Base-by-base conservation (phyloP, 1,140 invertebrate genomes). In the Diprion similis region DNA sequence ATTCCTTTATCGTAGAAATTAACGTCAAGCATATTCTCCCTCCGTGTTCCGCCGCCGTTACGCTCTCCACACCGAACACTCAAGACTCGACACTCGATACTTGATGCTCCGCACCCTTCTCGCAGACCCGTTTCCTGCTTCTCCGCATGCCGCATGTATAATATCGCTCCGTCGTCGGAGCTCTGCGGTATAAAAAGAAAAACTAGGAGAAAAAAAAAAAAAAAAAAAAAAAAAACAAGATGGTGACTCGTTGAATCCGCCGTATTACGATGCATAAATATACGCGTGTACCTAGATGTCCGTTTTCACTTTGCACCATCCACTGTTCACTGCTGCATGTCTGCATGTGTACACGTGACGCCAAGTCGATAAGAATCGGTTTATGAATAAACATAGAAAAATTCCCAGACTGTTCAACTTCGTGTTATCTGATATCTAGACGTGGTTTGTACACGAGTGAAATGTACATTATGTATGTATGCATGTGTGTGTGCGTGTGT, bases 1-100 rank as follows among this genome's bases (percentile, higher is more conserved):
- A 86, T 85, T 86, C 83, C 83, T 87, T 86, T 87, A 87, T 86
- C 83, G 83, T 77, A 81, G 80, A 85, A 87, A 87, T 87, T 86
- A 87, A 86, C 80, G 83, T 78, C 85, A 85, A 86, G 84, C 81
- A 84, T 84, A 86, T 86, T 86, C 84, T 79, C 81, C 83, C 84
- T 83, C 82, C 81, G 80, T 78, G 11, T 17, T 59, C 51, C n/a
- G 11, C 51, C 51, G 51, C 51, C 51, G 51, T 59, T 59, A 59
- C 24, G 24, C 24, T 37, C 24, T 59, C 76, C 76, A 78, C 77
- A 70, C 67, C 73, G 77, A 74, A 76, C 76, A 73, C 72, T 73
- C 78, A 71, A 64, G 78, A 77, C 68, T 76, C 76, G 75, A 78
- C 76, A 80, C 76, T 59, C 51, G n/a, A 59, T 59, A 59, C n/a